Conservation (phyloP, 2,113 vertebrate genomes). For the Zosterops hypoxanthus region DNA sequence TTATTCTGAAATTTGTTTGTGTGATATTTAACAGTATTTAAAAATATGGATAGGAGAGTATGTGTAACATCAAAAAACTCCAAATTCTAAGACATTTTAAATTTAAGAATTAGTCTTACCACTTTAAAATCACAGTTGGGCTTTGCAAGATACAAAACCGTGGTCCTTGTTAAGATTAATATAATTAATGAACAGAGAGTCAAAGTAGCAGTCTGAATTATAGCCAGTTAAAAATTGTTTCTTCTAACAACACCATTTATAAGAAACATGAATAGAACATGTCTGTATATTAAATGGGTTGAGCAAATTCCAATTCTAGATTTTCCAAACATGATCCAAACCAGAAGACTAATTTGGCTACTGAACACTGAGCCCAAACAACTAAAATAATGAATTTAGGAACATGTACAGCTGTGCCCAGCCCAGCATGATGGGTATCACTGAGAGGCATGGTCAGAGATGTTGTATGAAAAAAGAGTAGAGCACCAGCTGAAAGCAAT, state of each 20-base stretch:
- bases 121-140: not conserved
- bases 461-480: not conserved
- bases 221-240: not conserved
- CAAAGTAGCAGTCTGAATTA: not conserved
- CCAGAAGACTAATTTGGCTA: not conserved
- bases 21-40: not conserved
- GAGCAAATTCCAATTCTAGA: not conserved
- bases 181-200: not conserved
- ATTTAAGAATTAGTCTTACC: not conserved
- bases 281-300: not conserved
- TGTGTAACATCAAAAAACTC: not conserved
- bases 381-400: not conserved
- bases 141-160: not conserved
- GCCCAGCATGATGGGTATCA: not conserved
- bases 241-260: not conserved
- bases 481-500: not conserved
- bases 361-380: not conserved
- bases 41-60: not conserved
- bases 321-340: not conserved
- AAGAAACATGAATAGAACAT: not conserved
- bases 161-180: not conserved
- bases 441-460: not conserved
- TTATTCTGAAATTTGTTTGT: not conserved
- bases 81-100: not conserved
- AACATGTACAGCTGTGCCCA: not conserved